phyloP scores from a whole-genome alignment of 1,140 invertebrate genomes.

The Euwallacea similis region DNA sequence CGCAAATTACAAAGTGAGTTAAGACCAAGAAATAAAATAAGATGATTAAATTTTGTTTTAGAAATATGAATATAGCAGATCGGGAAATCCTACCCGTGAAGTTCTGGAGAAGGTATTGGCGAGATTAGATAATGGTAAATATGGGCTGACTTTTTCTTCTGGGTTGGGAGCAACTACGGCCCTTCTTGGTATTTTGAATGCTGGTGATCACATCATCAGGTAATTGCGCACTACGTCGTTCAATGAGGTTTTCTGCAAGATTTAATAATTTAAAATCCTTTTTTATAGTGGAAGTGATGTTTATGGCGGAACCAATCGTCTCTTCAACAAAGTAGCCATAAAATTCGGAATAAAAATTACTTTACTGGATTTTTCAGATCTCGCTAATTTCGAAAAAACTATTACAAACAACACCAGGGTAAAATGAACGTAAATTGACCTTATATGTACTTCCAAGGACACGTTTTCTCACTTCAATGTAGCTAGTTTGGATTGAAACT shows the following conservation, averaged over 20 bases:
- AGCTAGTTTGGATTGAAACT: conserved; percentile 87
- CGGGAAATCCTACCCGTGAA: conserved; percentile 92
- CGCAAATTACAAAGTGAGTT: conserved; percentile 42
- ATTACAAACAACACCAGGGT: conserved; percentile 87
- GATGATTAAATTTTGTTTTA: conserved; percentile 50
- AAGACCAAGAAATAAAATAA: background rate
- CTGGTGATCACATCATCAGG: conserved; percentile 86
- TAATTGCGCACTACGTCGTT: background rate
- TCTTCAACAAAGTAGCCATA: conserved; percentile 63
- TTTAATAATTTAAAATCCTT: background rate
- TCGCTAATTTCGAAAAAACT: conserved; percentile 67
- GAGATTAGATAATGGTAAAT: conserved; percentile 85
- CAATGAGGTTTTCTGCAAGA: background rate
- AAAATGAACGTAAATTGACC: conserved; percentile 6
- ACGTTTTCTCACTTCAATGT: conserved; percentile 4
- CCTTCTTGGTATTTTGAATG: conserved; percentile 72
- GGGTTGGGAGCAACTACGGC: conserved; percentile 85
- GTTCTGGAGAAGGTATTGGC: conserved; percentile 89
- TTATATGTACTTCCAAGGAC: background rate
- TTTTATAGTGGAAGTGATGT: conserved; percentile 81
- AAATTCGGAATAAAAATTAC: conserved; percentile 72
- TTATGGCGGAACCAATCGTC: conserved; percentile 89
- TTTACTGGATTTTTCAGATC: conserved; percentile 81
- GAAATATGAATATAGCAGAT: conserved; percentile 91
- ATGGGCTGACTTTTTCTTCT: conserved; percentile 85